phyloP scores from a whole-genome alignment of 1,140 invertebrate genomes.

The Pseudomyrmex cubaensis region DNA sequence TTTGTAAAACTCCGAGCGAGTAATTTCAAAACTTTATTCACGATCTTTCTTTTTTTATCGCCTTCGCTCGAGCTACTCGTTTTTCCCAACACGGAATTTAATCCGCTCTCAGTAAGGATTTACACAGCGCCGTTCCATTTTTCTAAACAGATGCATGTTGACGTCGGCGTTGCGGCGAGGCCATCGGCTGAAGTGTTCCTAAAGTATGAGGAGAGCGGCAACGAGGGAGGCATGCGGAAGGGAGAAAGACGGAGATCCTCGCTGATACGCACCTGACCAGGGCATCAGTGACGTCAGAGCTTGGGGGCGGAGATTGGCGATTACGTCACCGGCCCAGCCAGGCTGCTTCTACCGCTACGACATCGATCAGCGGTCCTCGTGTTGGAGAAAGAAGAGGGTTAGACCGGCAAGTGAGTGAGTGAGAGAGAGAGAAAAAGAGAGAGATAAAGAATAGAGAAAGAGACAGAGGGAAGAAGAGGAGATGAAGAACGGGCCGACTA shows the following conservation, averaged over 20 bases:
- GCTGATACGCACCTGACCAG: conserved; percentile 63
- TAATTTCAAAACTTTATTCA: conserved; percentile 37
- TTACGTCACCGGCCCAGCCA: conserved; percentile 79
- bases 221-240: background rate
- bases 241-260: conserved; percentile 60
- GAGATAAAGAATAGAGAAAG: no score
- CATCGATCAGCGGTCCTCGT: conserved; percentile 77
- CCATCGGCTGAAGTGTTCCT: conserved; percentile 44
- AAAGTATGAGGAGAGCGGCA: conserved; percentile 24
- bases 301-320: conserved; percentile 79
- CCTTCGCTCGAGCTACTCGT: background rate
- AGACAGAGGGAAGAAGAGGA: conserved; percentile 19
- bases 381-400: conserved; percentile 69
- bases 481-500: conserved; percentile 21
- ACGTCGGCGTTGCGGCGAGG: conserved; percentile 27
- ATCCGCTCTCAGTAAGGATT: conserved; percentile 36
- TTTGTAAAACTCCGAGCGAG: background rate
- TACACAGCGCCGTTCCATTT: conserved; percentile 57
- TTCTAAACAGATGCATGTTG: conserved; percentile 63
- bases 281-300: conserved; percentile 83
- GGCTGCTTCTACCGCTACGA: conserved; percentile 77
- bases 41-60: background rate
- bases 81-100: conserved; percentile 35
- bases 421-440: no score
- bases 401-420: conserved; percentile 28